Percentiles rank a stretch among this genome's conserved stretches.
Evolutionary conservation across 2,888 invertebrate genomes (phyloP).

Genomic region (Chalcosyrphus nemorum): DNA sequence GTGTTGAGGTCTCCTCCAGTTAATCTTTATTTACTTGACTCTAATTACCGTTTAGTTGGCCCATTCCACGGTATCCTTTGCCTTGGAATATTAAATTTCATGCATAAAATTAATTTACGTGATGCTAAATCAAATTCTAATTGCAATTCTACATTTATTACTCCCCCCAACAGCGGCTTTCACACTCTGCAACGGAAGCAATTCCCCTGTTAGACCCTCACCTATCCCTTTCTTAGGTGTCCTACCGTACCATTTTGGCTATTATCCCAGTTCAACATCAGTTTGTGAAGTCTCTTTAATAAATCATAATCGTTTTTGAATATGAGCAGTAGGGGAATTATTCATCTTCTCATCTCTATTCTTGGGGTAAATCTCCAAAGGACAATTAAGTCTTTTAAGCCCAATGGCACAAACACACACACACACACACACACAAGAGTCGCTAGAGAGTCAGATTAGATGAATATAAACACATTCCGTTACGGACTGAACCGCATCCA

Average conservation of each 20-base stretch:
- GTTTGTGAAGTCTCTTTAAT: constrained; percentile 31
- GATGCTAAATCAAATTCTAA: constrained; percentile 17
- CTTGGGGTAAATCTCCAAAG: constrained; percentile 27
- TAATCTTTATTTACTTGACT: background rate
- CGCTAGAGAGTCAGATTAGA: background rate
- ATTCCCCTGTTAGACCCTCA: background rate
- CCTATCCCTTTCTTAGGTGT: background rate
- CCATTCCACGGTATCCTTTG: background rate
- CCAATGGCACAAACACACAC: constrained; percentile 4
- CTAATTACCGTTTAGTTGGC: background rate
- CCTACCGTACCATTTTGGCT: background rate
- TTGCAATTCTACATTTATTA: constrained; percentile 6
- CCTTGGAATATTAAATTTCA: background rate
- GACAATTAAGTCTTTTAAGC: constrained; percentile 51
- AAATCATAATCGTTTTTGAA: constrained; percentile 57
- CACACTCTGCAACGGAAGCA: background rate
- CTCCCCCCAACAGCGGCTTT: background rate
- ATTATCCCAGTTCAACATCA: constrained; percentile 15
- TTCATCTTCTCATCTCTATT: constrained; percentile 21
- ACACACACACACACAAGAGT: background rate
- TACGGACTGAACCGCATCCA: constrained; percentile 27
- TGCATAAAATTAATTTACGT: background rate
- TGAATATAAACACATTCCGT: constrained; percentile 18
- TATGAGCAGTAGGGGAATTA: constrained; percentile 29
- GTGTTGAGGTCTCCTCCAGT: background rate